Evolutionary conservation across 2,888 invertebrate genomes (phyloP), one percentile per base, ranked within the genome.

Genomic region (Agonum fuliginosum): DNA sequence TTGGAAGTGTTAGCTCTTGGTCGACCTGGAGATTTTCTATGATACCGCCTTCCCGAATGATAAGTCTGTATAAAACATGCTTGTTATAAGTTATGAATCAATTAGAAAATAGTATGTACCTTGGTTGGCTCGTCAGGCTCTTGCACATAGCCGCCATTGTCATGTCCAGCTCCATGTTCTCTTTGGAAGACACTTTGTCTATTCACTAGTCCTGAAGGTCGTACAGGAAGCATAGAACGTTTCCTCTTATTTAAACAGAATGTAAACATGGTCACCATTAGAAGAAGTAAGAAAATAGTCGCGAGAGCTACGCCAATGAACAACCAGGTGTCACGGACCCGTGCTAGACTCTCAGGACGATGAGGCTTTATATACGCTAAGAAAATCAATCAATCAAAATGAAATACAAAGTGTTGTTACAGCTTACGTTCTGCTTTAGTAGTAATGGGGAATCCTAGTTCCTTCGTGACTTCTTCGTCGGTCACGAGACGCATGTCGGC

Each of bases 391-490:
- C 20, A 70, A 22, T 10, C 4, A 14, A 3, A 51, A 10, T 43
- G n/a, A 6, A 14, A 12, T 43, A 43, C 3, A 12, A 43, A 43
- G n/a, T 43, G 14, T 46, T 46, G n/a, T 46, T 14, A 46, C 14
- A 46, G 46, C 54, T 92, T 89, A 95, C 95, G 95, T 89, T 95
- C 94, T 78, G 95, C 94, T 87, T 95, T 95, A 80, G 95, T 93
- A 67, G 93, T 90, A 62, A 95, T 91, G 0, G 93, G 91, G 78
- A 93, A 93, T 3, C 94, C 95, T 69, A 96, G 87, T 80, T 94
- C 93, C 20, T 89, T 88, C 0, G 91, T 91, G 0, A 94, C 94
- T 86, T 96, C 95, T 34, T 91, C 91, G 73, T 94, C 93, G 3
- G 93, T 90, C 2, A 96, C 91, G n/a, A 95, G 88, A 77, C 91